Evolutionary conservation across 2,888 invertebrate species (phyloP).

Genomic region (Aleiodes leptofemur): DNA sequence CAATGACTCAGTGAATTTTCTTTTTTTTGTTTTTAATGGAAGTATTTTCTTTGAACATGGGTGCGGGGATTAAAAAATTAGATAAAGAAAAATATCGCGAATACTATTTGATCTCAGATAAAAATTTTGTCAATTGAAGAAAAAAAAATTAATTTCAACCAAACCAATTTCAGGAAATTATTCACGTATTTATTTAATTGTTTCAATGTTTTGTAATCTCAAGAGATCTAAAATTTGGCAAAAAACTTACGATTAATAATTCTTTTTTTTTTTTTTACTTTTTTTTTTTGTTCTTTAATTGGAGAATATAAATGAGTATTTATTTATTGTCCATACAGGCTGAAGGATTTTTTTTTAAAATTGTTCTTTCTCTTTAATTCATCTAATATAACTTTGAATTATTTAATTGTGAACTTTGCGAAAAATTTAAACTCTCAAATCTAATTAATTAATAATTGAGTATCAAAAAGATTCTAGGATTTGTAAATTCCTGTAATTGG

Average conservation of each 20-base stretch:
- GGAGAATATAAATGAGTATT: slow-evolving; percentile 60
- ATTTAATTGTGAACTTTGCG: slow-evolving; percentile 14
- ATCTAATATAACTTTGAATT: neutral
- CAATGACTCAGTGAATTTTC: slow-evolving; percentile 10
- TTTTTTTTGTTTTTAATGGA: neutral
- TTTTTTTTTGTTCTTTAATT: slow-evolving; percentile 24
- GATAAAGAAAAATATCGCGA: slow-evolving; percentile 1
- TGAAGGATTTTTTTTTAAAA: slow-evolving; percentile 41
- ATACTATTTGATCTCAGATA: neutral
- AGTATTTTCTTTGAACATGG: slow-evolving; percentile 24
- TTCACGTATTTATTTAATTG: neutral
- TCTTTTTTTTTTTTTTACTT: neutral
- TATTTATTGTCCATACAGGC: slow-evolving; percentile 67
- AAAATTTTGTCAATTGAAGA: neutral
- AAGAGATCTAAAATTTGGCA: neutral
- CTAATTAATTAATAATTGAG: slow-evolving; percentile 22
- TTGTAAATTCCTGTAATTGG: slow-evolving; percentile 33
- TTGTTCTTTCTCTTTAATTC: neutral
- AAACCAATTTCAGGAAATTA: slow-evolving; percentile 30
- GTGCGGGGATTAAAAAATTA: no score
- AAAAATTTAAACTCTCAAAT: slow-evolving; percentile 22
- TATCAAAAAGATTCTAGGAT: slow-evolving; percentile 36
- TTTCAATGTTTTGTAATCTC: neutral
- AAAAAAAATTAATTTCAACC: neutral
- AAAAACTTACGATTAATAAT: slow-evolving; percentile 37